Base-by-base conservation (phyloP, 2,113 vertebrate species). In the Protobothrops flavoviridis region DNA sequence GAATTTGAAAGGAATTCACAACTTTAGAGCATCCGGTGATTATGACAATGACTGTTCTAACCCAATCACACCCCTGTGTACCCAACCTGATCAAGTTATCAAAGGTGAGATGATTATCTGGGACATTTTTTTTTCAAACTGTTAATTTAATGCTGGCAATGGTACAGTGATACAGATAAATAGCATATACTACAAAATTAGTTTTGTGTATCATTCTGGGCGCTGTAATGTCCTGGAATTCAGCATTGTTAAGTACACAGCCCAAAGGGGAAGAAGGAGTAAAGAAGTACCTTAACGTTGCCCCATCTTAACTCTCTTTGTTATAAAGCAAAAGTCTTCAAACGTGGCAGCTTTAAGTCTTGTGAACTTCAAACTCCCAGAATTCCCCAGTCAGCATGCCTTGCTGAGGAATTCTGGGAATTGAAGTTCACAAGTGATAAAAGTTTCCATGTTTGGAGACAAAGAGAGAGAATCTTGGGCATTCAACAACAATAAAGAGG, bases 1-100 rank as follows among this genome's bases (percentile, higher is more conserved):
- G 99, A 99, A 99, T 96, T 95, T 99, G 97, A 99, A 99, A 96
- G 99, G 99, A 97, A 99, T 99, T 97, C 99, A 99, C 97, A 99
- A 99, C 97, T 99, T 99, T 95, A 97, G 99, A 97, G 98, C 99
- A 43, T 99, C 99, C 85, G 99, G 99, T 93, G 99, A 99, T 96
- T 99, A 99, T 56, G 99, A 99, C 97, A 99, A 99, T 10, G 99
- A 99, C 97, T 99, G 99, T 97, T 99, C 95, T 92, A 98, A 98
- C 55, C 99, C 99, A 52, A 96, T 99, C 95, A 98, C 98, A 23
- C 99, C 99, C 1, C 97, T 99, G 87, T 99, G 99, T 95, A 99
- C 99, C 48, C 99, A 99, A 81, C 98, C 99, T 61, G 99, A 99
- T 94, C 99, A 99, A 97, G 98, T 99, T 94, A 99, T 99, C 94